Evolutionary conservation across 30 jellyfish, hydroid and myxozoan species (phyloP).

Genomic region (Chironex yamaguchii): DNA sequence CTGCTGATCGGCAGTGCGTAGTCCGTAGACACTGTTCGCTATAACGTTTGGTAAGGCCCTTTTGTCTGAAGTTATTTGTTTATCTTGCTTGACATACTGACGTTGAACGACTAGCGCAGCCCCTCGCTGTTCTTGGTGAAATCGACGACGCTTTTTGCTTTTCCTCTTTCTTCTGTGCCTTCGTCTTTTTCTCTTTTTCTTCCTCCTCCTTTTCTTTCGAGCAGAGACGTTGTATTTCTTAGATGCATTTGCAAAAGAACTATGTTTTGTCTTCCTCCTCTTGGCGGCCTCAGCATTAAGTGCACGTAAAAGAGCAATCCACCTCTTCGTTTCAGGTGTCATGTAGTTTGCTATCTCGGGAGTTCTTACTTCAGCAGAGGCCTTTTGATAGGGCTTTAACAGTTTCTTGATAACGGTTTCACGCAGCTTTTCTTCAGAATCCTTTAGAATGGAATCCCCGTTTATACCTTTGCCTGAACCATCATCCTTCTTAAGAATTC

Average conservation of each 20-base stretch:
- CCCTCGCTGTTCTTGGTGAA: not conserved
- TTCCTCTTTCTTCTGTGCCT: not conserved
- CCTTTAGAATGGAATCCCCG: no score
- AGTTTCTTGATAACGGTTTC: no score
- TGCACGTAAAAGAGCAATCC: not conserved
- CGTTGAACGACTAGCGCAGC: no score
- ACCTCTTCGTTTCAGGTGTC: not conserved
- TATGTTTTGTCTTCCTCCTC: slow-evolving; percentile 3
- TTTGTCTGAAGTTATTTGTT: not conserved
- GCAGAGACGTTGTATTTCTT: not conserved
- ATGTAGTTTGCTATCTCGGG: no score
- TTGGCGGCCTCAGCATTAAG: slow-evolving; percentile 2
- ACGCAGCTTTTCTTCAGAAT: no score
- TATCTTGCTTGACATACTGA: not conserved
- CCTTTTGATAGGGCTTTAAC: no score
- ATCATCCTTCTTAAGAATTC: no score
- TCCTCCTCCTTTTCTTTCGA: slow-evolving; percentile 23
- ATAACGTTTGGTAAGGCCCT: not conserved
- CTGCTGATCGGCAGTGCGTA: not conserved
- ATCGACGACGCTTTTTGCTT: not conserved
- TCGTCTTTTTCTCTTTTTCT: not conserved
- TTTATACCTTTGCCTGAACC: no score
- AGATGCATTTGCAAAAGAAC: not conserved
- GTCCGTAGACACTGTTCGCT: not conserved
- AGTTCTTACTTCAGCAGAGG: no score